phyloP scores from a whole-genome alignment of 1,140 invertebrate genomes.

The Neotoxoptera formosana region DNA sequence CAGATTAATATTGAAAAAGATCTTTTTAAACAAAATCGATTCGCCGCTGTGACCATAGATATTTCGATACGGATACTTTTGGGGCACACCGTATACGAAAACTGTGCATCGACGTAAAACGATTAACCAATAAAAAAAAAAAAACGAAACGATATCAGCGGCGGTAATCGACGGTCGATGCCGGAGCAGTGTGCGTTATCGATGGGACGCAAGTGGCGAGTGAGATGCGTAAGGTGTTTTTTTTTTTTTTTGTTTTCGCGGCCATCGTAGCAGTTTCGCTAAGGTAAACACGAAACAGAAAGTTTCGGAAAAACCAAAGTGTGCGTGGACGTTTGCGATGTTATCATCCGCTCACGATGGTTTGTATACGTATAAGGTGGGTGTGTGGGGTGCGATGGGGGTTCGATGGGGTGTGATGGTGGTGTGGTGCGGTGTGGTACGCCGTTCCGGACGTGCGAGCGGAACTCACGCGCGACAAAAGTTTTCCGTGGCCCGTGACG shows the following conservation, averaged over 20 bases:
- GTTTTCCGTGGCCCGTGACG: neutral
- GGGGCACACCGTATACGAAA: neutral
- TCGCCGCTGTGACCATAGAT: neutral
- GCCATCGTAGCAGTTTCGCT: neutral
- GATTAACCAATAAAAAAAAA: neutral
- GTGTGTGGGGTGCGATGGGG: no score
- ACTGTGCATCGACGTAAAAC: neutral
- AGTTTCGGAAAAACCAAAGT: neutral
- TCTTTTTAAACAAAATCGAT: neutral
- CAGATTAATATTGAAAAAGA: neutral
- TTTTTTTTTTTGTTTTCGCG: neutral
- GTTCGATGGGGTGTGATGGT: no score
- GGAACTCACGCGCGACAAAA: neutral
- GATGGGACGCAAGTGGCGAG: neutral
- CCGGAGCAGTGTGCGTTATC: no score
- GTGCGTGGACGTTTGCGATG: neutral
- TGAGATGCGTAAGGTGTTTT: neutral
- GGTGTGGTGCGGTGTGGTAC: no score
- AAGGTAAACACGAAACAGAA: neutral
- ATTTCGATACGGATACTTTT: neutral
- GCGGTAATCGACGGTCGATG: neutral
- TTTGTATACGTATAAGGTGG: neutral
- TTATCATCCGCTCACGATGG: neutral
- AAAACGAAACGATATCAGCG: neutral
- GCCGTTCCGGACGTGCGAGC: neutral